These are phyloP conservation scores for Conus betulinus DNA, from an alignment of 1,140 invertebrate genomes.

Conservation along the genomic window DNA sequence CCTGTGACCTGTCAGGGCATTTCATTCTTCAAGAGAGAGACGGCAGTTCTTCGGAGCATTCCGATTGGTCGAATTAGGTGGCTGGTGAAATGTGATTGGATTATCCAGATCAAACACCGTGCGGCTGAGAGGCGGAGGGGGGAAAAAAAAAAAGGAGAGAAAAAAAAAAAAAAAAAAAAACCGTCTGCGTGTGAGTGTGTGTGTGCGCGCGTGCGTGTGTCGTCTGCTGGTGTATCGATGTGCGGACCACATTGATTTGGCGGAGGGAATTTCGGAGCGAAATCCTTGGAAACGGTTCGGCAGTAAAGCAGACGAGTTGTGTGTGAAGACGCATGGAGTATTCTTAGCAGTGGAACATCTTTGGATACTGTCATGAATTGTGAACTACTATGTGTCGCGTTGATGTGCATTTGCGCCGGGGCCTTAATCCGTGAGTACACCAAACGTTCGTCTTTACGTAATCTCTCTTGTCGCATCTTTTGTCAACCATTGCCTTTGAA, in stretches of 20 bases:
- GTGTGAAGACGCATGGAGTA: constrained; percentile 23
- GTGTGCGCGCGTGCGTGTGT: background rate
- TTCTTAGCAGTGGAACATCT: constrained; percentile 8
- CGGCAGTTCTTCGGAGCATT: constrained; percentile 16
- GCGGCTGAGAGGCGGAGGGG: constrained; percentile 5
- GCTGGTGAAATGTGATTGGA: constrained; percentile 37
- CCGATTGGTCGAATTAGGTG: constrained; percentile 32
- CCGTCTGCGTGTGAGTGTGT: constrained; percentile 7
- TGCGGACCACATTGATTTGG: constrained; percentile 1
- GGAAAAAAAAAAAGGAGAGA: no score
- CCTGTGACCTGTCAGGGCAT: constrained; percentile 27
- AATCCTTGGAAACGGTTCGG: constrained; percentile 18
- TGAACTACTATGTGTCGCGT: constrained; percentile 22
- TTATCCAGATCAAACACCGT: constrained; percentile 38
- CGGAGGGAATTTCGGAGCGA: constrained; percentile 29
- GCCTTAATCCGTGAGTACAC: constrained; percentile 21
- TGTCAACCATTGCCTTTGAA: background rate
- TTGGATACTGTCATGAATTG: constrained; percentile 31
- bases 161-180: constrained; percentile 15
- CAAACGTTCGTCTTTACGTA: background rate
- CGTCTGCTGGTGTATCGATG: background rate
- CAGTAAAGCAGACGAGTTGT: constrained; percentile 19
- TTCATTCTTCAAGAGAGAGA: constrained; percentile 29
- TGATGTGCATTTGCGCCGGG: constrained; percentile 1
- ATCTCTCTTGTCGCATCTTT: no score